These are phyloP conservation scores for Anseranas semipalmata DNA, from an alignment of 2,113 vertebrate genomes.

Conservation along the genomic window DNA sequence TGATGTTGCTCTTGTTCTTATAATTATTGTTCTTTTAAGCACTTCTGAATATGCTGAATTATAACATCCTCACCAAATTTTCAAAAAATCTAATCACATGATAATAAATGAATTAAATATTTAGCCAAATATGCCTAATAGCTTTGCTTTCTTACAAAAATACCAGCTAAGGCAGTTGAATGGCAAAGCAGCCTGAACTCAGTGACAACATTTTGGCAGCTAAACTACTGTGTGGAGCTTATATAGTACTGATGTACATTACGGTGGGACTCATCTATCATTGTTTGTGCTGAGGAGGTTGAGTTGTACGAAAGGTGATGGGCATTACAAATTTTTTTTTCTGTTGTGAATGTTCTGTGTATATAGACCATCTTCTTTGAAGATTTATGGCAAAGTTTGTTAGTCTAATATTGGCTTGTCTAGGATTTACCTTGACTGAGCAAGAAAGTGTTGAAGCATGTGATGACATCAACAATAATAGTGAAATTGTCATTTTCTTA, in stretches of 20 bases:
- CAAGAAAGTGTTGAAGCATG: neutral
- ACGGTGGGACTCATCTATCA: neutral
- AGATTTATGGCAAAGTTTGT: neutral
- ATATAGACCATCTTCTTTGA: neutral
- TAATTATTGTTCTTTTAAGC: neutral
- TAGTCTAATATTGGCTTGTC: neutral
- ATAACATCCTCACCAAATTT: neutral
- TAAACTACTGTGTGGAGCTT: neutral
- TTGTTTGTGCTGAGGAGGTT: neutral
- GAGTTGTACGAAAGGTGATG: neutral
- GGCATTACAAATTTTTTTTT: fast-evolving
- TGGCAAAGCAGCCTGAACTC: neutral
- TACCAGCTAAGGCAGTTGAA: neutral
- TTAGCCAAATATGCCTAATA: neutral
- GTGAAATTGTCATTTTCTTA: neutral
- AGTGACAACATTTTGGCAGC: neutral
- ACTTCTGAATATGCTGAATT: neutral
- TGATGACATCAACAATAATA: neutral
- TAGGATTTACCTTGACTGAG: neutral
- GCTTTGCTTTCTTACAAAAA: neutral
- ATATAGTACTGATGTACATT: neutral
- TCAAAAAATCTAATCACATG: neutral
- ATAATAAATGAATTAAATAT: neutral
- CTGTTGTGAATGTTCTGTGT: neutral
- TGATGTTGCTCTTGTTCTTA: neutral